Percentiles rank a stretch among this genome's conserved stretches.
phyloP scores from a whole-genome alignment of 2,797 vertebrate species.

The Phataginus tetradactyla region DNA sequence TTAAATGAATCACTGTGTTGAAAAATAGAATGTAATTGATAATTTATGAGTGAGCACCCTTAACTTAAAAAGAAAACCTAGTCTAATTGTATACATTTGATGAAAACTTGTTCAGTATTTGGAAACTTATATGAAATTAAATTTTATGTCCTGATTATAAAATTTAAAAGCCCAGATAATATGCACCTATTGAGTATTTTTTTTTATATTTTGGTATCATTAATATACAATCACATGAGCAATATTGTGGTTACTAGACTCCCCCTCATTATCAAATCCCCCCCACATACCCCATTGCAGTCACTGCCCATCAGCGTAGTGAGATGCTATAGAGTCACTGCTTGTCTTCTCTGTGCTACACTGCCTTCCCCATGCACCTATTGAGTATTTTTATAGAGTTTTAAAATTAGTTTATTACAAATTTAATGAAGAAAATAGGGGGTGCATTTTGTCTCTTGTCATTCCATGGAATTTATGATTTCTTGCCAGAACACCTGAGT shows the following conservation, averaged over 20 bases:
- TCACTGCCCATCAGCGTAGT: no score
- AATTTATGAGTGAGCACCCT: not conserved
- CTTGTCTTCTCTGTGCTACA: no score
- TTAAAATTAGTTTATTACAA: not conserved
- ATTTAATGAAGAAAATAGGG: not conserved
- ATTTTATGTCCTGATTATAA: slow-evolving; percentile 28
- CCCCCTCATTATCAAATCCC: no score
- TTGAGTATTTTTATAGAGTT: not conserved
- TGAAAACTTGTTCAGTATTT: slow-evolving; percentile 34
- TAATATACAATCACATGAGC: no score
- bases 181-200: not conserved
- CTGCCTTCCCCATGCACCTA: no score
- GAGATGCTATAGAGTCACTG: no score
- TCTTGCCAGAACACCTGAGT: not conserved
- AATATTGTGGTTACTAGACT: no score
- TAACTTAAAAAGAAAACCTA: slow-evolving; percentile 38
- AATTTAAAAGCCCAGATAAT: not conserved
- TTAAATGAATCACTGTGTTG: slow-evolving; percentile 25
- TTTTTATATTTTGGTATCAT: no score
- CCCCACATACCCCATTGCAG: no score
- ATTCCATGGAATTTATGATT: not conserved
- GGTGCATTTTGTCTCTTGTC: not conserved
- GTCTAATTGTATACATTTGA: not conserved
- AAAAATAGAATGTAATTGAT: slow-evolving; percentile 22
- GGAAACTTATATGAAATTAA: not conserved